Base-by-base conservation (phyloP, 2,797 vertebrate species). In the Schizothorax lantsangensis region DNA sequence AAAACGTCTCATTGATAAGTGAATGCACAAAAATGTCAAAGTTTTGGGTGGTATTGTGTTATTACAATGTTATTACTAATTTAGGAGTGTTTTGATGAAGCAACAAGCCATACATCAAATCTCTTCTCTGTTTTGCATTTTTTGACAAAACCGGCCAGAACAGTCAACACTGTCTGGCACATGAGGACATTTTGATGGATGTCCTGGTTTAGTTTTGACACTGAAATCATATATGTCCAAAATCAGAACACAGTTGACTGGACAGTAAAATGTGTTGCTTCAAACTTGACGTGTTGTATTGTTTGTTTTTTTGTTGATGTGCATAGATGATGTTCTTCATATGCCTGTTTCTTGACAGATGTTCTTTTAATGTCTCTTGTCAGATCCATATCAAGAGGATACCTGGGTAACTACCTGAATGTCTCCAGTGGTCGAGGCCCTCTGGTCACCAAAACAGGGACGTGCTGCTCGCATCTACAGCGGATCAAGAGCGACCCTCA, bases 381-480 rank as follows among this genome's bases (percentile, higher is more conserved):
- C 95, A 99, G 98, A 97, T 99, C 92, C 98, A 99, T 92, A 98
- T 99, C 94, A 99, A 99, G 95, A 98, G 97, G 93, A 91, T 96
- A 91, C 93, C 97, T 92, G 97, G 96, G 89, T 97, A 96, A 97
- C 86, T 62, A 62, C 59, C 81, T 84, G 83, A 83, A 57, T 81
- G 88, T 59, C 36, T 83, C 84, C 87, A 88, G 92, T 88, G 91
- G 84, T 89, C 83, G 86, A 81, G 84, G 88, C 84, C 89, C 90
- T 84, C 36, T 89, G 90, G 86, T 92, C 89, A 89, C 23, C 47
- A 19, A 88, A 89, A 91, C 88, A 77, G 88, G 87, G 87, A 75
- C 74, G 81, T 91, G 91, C 92, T 94, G 93, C 92, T 91, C 86
- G 90, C 88, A 90, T 88, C 89, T 90, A 84, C 90, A 91, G 91